Evolutionary conservation across 92 coral and sea anemone genomes (phyloP), one percentile per base, ranked within the genome.

Genomic region (Paramuricea clavata): DNA sequence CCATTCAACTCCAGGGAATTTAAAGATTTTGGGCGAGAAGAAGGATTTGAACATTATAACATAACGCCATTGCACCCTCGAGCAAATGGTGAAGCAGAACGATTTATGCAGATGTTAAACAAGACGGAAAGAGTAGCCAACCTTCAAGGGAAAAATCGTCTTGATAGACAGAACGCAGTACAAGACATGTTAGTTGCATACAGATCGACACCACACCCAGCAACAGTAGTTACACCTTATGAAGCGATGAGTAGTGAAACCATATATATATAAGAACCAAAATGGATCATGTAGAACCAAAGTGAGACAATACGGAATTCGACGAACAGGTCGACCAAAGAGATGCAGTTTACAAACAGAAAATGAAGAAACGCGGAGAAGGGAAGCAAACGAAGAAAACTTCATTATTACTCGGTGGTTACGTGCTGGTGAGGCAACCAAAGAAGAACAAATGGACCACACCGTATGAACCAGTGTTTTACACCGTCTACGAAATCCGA

Each of bases 141-240:
- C n/a, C 60, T 52, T 4, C 6, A 52, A 52, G 60, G 22, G 3
- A 52, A 52, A 22, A 22, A 52, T 21, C 5, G 0, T 17, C 23
- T 16, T 22, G 60, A 13, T 16, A 17, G 60, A 2, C 25, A 13
- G 81, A 81, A 27, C 75, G 87, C 49, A 11, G 68, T 88, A 6
- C 94, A 92, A 5, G 92, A 88, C 31, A 88, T 92, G 94, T 87
- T 88, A 4, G 72, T 49, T 4, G 88, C 92, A 59, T 87, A 79
- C 87, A 91, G 94, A 85, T 83, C 87, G 62, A 88, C 92, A 70
- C 92, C 89, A 22, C 94, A 83, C 76, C 87, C 92, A 71, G 92
- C 89, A 16, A 91, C 92, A 90, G 90, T 57, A 59, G n/a, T n/a
- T n/a, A n/a, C n/a, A n/a, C n/a, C n/a, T n/a, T n/a, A n/a, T n/a